Base-by-base conservation (phyloP, 2,113 vertebrate species). In the Onychostruthus taczanowskii region DNA sequence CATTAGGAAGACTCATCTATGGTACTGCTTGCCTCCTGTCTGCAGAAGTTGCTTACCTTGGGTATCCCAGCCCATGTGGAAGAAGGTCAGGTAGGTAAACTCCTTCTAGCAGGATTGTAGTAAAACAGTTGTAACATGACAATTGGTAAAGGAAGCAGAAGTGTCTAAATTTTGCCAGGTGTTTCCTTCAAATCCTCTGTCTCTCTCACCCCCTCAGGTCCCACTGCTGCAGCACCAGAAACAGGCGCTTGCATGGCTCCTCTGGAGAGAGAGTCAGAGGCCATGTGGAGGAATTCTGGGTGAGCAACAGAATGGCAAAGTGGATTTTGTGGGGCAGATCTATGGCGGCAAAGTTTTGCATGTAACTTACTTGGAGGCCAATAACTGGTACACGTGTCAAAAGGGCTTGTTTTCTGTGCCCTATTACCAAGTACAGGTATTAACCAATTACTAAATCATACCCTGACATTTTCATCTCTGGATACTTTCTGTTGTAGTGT, bases 281-380 rank as follows among this genome's bases (percentile, higher is more conserved):
- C 99, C 99, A 0, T 98, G 97, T 86, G 99, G 99, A 95, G 99
- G 99, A 88, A 99, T 99, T 97, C 95, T 99, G 87, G 99, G 99
- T 99, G 98, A 98, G 95, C 31, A 74, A 13, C 30, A 43, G 30
- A 50, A 74, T 0, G 5, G 46, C 22, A n/a, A 64, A 46, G 23
- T 43, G 43, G 12, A 3, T 49, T 66, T 61, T 12, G 5, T 28
- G n/a, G 18, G 52, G 10, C 46, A 41, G 14, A 44, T 37, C 47
- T 33, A 9, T 47, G 44, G 19, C 31, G 63, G 43, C 28, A 56
- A 7, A 55, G 11, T 31, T 63, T 55, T 55, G 14, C 14, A 18
- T 18, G 16, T 75, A 74, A 77, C 23, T 63, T 50, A 22, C 6
- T 75, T 7, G 11, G 31, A 90, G 21, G 19, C 35, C 11, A 61